A percentile compares a stretch with the other conserved stretches of the same genome.
These are phyloP conservation scores for Phoxinus dragarum DNA, from an alignment of 2,797 vertebrate genomes.

Conservation along the genomic window DNA sequence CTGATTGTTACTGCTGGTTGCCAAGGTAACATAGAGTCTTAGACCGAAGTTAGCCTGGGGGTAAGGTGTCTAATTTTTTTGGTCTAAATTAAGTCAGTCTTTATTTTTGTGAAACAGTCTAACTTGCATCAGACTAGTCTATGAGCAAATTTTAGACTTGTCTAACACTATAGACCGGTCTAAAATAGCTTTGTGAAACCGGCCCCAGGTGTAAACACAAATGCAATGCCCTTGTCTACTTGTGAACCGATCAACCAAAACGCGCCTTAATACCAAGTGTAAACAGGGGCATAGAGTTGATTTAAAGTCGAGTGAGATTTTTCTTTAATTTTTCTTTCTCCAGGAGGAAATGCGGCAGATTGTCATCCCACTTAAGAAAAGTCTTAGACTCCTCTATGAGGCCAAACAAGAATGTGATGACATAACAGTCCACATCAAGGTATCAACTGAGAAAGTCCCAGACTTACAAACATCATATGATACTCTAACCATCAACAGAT, in stretches of 20 bases:
- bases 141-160: too few species aligned
- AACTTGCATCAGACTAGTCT: too few species aligned
- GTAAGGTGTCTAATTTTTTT: too few species aligned
- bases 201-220: background rate
- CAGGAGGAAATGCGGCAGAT: slow-evolving; percentile 76
- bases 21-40: too few species aligned
- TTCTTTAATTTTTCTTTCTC: slow-evolving; percentile 6
- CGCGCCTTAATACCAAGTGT: background rate
- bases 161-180: too few species aligned
- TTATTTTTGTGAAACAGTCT: too few species aligned
- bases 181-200: too few species aligned
- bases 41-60: too few species aligned
- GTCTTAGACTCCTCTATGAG: slow-evolving; percentile 78
- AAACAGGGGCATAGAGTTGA: background rate
- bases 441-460: slow-evolving; percentile 68
- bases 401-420: slow-evolving; percentile 83
- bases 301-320: background rate
- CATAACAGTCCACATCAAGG: slow-evolving; percentile 82
- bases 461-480: background rate
- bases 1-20: too few species aligned
- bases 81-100: too few species aligned
- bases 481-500: background rate
- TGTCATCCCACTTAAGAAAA: slow-evolving; percentile 78
- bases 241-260: background rate
- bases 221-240: background rate